Evolutionary conservation across 2,113 vertebrate genomes (phyloP), one percentile per base, ranked within the genome.

Genomic region (Polyodon spathula): DNA sequence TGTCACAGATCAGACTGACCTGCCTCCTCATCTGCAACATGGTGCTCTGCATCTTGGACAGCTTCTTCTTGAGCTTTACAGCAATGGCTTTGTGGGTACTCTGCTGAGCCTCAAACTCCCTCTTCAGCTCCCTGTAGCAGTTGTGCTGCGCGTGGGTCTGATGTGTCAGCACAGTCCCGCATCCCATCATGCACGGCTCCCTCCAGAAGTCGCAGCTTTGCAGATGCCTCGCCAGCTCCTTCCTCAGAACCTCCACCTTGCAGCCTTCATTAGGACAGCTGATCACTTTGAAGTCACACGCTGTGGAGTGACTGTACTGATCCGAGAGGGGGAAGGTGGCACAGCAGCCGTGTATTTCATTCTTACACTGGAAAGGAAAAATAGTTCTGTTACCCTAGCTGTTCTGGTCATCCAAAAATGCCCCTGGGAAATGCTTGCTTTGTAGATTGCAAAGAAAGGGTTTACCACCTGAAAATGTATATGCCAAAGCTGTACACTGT

Each of bases 221-320:
- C 6, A 61, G 59, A 5, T 92, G 89, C 5, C 79, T 75, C 6
- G 76, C 78, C 50, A 89, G 71, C 73, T 83, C 78, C n/a, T 83
- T 74, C 14, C 86, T 85, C 1, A 76, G 72, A 15, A 90, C 83
- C 68, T 61, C 75, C 0, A 61, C 80, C 1, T 68, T 61, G 68
- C 90, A 92, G 63, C 88, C 89, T 37, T 84, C 80, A n/a, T 88
- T 86, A 2, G 86, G 80, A 60, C 89, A 92, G 15, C 77, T 60
- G 40, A 74, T 76, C 55, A 75, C 70, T 76, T 90, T 81, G 0
- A 78, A 90, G 5, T 73, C 70, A 11, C 89, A 91, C 42, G 66
- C 76, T 65, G 82, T 73, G 61, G 80, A 84, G 73, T 91, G 90
- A 16, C 75, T 75, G 65, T 76, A 86, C 66, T 84, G 83, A 65